Evolutionary conservation across 2,113 vertebrate genomes (phyloP), one percentile per base, ranked within the genome.

Genomic region (Riparia riparia): DNA sequence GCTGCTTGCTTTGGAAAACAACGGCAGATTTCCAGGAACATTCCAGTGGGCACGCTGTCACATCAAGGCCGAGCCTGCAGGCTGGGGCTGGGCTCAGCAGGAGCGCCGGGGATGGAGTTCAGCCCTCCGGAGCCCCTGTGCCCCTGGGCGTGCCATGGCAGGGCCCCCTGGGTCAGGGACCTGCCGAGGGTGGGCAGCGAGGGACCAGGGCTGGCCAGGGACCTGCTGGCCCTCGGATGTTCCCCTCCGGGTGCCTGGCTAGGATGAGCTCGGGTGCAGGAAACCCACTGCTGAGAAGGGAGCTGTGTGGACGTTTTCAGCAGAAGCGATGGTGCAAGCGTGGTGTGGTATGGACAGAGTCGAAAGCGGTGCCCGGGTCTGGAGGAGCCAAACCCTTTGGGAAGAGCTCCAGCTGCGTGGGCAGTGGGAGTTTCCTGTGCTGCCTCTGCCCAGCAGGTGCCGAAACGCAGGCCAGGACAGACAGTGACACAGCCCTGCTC

Each of bases 81-180:
- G 7, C 44, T 17, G 29, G 14, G 81, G 5, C 61, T 54, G 2
- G 2, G 19, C 7, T 25, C 20, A 37, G n/a, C 11, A 26, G 42
- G 11, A 82, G 54, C 1, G 0, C 39, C 20, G 51, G 8, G 50
- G 31, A 37, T 4, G 18, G 58, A 45, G 21, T 21, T 34, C 12
- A 10, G 28, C 18, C 14, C 1, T 12, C 16, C 4, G 2, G 8
- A 82, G 54, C 44, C 47, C 51, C 58, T 2, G 51, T 1, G 12
- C 28, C 64, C 14, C 42, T 39, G 0, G 0, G 18, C 37, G 4
- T 2, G 37, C 42, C 3, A 0, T 10, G 25, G n/a, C 49, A 24
- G 42, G 31, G 18, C 1, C 16, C 4, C 1, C 0, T 0, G 4
- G 29, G 4, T 6, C 58, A 41, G 60, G n/a, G 49, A 57, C 22